Evolutionary conservation across 2,888 invertebrate species (phyloP).

Genomic region (Xestia ashworthii): DNA sequence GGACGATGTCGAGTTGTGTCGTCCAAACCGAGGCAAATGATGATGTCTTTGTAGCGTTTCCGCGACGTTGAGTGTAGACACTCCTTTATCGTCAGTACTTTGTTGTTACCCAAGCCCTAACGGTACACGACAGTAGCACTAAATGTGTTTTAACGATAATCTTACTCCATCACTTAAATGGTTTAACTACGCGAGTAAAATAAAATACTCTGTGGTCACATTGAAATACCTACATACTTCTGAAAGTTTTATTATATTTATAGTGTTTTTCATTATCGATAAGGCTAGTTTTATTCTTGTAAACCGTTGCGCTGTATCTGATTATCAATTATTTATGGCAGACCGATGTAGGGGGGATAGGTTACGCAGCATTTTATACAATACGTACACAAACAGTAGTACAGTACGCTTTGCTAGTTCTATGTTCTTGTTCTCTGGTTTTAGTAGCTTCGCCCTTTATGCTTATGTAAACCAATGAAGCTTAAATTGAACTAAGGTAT

Average conservation of each 20-base stretch:
- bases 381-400: neutral
- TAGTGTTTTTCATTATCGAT: neutral
- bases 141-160: slow-evolving; percentile 44
- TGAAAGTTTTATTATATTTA: neutral
- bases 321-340: neutral
- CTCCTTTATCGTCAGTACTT: slow-evolving; percentile 19
- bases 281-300: neutral
- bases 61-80: neutral
- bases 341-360: too few relatives aligned
- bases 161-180: slow-evolving; percentile 3
- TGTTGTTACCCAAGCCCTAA: slow-evolving; percentile 32
- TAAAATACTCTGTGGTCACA: slow-evolving; percentile 6
- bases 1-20: neutral
- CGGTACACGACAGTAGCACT: slow-evolving; percentile 20
- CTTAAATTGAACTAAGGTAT: neutral
- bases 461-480: neutral
- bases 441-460: neutral
- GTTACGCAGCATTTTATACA: neutral
- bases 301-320: neutral
- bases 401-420: neutral
- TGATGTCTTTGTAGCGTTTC: neutral
- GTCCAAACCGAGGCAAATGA: neutral
- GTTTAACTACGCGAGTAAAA: slow-evolving; percentile 27
- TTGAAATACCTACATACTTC: neutral
- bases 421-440: neutral